Evolutionary conservation across 2,113 vertebrate species (phyloP).

Genomic region (Xyliphius kryptos): DNA sequence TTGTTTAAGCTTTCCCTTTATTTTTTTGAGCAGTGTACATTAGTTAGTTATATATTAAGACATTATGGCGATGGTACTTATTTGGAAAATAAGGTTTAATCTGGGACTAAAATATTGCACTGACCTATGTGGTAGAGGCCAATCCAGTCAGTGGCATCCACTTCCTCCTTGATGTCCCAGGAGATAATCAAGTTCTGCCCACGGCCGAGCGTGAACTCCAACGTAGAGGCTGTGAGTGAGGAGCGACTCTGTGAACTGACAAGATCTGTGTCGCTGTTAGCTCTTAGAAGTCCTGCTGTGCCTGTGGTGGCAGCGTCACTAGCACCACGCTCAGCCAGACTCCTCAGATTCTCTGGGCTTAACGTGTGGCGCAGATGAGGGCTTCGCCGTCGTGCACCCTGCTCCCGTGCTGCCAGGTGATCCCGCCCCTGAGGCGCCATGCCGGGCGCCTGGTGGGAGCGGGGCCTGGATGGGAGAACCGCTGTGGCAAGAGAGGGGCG

Average conservation of each 20-base stretch:
- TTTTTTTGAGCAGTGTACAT: too few relatives aligned
- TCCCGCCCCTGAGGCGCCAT: constrained; percentile 47
- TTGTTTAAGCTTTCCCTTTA: too few relatives aligned
- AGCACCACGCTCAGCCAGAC: constrained; percentile 74
- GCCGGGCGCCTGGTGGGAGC: constrained; percentile 60
- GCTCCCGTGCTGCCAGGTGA: constrained; percentile 78
- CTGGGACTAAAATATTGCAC: constrained; percentile 26
- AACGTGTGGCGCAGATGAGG: constrained; percentile 88
- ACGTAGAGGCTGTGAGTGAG: constrained; percentile 87
- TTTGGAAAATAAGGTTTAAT: too few relatives aligned
- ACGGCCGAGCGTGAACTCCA: constrained; percentile 84
- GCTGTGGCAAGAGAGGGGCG: constrained; percentile 70
- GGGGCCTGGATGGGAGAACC: constrained; percentile 65
- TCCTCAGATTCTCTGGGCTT: constrained; percentile 92
- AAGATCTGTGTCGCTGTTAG: constrained; percentile 95
- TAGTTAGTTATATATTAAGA: too few relatives aligned
- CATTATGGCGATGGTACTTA: too few relatives aligned
- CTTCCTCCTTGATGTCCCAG: constrained; percentile 99
- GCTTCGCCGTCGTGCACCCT: constrained; percentile 81
- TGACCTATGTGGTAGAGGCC: constrained; percentile 97
- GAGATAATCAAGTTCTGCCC: constrained; percentile 93
- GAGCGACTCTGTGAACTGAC: constrained; percentile 93
- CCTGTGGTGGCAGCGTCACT: constrained; percentile 45
- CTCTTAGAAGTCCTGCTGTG: constrained; percentile 73
- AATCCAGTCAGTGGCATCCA: constrained; percentile 97